These are phyloP conservation scores for Synodontis membranacea DNA, from an alignment of 2,113 vertebrate genomes.

Conservation along the genomic window DNA sequence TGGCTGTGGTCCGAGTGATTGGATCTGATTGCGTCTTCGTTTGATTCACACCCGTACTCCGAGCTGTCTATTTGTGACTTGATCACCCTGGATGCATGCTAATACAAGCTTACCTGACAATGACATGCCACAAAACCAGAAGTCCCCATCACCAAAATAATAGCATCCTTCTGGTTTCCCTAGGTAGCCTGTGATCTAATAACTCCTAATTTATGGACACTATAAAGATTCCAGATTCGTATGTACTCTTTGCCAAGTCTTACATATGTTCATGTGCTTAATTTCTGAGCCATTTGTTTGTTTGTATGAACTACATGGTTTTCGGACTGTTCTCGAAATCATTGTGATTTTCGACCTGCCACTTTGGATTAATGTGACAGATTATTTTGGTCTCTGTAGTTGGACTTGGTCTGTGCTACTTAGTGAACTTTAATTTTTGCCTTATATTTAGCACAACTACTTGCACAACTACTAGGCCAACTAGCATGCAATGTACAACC, in stretches of 20 bases:
- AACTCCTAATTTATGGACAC: background rate
- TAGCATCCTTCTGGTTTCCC: background rate
- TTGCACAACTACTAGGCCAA: background rate
- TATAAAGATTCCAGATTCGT: background rate
- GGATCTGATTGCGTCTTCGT: too few relatives aligned
- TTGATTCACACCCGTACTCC: too few relatives aligned
- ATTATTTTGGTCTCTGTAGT: background rate
- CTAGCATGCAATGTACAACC: background rate
- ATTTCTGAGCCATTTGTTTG: background rate
- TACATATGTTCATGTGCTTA: background rate
- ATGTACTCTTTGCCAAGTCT: background rate
- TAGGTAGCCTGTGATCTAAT: background rate
- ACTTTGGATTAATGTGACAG: background rate
- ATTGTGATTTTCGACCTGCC: background rate
- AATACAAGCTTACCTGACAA: background rate
- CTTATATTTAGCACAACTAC: background rate
- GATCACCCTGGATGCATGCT: too few relatives aligned
- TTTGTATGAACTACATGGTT: background rate
- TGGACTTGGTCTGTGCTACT: background rate
- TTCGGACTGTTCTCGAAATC: background rate
- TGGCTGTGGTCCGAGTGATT: too few relatives aligned
- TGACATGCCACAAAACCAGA: background rate
- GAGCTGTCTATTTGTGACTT: too few relatives aligned
- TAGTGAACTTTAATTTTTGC: background rate
- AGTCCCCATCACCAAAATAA: background rate